Evolutionary conservation across 2,888 invertebrate species (phyloP).

Genomic region (Drosophila fulvimacula): DNA sequence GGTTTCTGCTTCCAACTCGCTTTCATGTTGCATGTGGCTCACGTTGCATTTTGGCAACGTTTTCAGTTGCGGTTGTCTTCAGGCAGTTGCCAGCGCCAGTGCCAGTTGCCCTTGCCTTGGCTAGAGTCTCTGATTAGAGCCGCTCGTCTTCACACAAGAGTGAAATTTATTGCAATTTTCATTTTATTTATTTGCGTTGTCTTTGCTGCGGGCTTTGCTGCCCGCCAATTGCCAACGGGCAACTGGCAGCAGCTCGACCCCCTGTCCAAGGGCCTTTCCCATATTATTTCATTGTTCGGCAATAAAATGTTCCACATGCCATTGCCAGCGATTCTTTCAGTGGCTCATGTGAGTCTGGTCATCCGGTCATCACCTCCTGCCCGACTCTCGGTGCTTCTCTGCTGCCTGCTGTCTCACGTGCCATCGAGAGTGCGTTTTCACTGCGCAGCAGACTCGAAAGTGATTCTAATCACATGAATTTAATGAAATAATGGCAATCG

Average conservation of each 20-base stretch:
- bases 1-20: constrained; percentile 62
- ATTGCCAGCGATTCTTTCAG: constrained; percentile 37
- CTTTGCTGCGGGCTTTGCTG: constrained; percentile 12
- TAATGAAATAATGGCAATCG: constrained; percentile 66
- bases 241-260: constrained; percentile 29
- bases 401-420: constrained; percentile 63
- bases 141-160: constrained; percentile 74
- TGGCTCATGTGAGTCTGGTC: constrained; percentile 35
- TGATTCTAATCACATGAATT: constrained; percentile 73
- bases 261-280: constrained; percentile 51
- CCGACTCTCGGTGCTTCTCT: constrained; percentile 28
- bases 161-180: constrained; percentile 78
- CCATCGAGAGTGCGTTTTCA: constrained; percentile 77
- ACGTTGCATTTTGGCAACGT: constrained; percentile 72
- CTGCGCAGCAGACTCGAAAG: constrained; percentile 66
- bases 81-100: constrained; percentile 32
- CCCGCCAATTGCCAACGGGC: constrained; percentile 3
- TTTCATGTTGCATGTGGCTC: constrained; percentile 76
- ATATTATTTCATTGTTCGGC: constrained; percentile 68
- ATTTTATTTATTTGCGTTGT: constrained; percentile 66
- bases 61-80: constrained; percentile 38
- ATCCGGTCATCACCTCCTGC: constrained; percentile 46
- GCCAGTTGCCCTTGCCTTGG: constrained; percentile 56
- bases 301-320: constrained; percentile 53
- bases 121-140: constrained; percentile 70